These are phyloP conservation scores for Eumacrocentrus americanus DNA, from an alignment of 2,888 invertebrate genomes.

Conservation along the genomic window DNA sequence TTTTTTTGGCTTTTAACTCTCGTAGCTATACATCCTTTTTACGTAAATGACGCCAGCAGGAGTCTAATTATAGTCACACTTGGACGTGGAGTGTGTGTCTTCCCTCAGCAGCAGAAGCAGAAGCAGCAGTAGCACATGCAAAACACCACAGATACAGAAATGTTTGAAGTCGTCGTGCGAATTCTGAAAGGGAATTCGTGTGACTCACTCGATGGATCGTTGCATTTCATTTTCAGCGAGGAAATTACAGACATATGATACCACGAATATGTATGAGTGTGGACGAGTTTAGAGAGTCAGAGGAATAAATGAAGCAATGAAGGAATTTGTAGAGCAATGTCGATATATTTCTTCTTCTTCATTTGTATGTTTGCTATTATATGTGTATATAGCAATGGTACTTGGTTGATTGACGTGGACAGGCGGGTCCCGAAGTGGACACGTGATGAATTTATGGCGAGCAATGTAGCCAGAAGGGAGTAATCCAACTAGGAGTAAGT, in stretches of 20 bases:
- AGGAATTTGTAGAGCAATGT: too few relatives aligned
- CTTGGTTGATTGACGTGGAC: background rate
- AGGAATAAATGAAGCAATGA: too few relatives aligned
- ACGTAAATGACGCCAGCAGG: slow-evolving; percentile 5
- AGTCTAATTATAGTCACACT: slow-evolving; percentile 7
- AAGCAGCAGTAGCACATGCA: background rate
- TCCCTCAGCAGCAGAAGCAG: background rate
- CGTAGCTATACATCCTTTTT: background rate
- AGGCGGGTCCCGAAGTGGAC: background rate
- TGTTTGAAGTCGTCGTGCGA: background rate
- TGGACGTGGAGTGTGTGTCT: slow-evolving; percentile 4
- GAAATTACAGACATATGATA: too few relatives aligned
- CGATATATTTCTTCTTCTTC: too few relatives aligned
- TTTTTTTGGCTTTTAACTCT: background rate
- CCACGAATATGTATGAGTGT: too few relatives aligned
- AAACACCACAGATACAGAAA: background rate
- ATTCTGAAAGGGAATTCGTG: background rate
- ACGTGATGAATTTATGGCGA: background rate
- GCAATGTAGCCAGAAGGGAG: background rate
- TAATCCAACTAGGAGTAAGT: background rate
- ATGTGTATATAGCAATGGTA: too few relatives aligned
- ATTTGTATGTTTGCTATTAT: too few relatives aligned
- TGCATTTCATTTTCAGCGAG: too few relatives aligned
- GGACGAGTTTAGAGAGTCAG: too few relatives aligned
- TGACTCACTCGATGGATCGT: too few relatives aligned